phyloP scores from a whole-genome alignment of 1,140 invertebrate species.

The Hyphantria cunea region DNA sequence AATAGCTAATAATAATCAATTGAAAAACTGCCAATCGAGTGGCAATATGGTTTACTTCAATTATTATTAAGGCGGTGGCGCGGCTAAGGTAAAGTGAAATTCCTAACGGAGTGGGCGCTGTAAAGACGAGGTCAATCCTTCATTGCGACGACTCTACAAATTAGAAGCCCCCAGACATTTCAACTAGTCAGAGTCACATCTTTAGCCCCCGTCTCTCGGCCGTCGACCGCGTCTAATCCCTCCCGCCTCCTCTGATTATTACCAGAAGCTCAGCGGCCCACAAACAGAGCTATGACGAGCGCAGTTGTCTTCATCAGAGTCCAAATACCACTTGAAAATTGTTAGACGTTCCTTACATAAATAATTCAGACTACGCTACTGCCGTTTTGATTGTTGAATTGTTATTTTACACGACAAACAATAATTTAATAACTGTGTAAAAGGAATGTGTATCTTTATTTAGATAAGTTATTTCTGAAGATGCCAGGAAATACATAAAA shows the following conservation, averaged over 20 bases:
- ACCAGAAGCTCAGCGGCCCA: conserved; percentile 45
- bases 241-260: conserved; percentile 46
- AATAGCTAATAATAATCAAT: neutral
- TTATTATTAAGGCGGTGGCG: conserved; percentile 3
- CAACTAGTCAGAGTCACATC: conserved; percentile 42
- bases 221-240: conserved; percentile 23
- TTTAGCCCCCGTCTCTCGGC: conserved; percentile 29
- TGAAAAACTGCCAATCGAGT: neutral
- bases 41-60: conserved; percentile 8
- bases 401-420: neutral
- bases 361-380: conserved; percentile 43
- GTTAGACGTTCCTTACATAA: conserved; percentile 50
- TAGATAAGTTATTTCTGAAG: no score
- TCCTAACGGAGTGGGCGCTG: conserved; percentile 40
- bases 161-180: conserved; percentile 62
- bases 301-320: conserved; percentile 58
- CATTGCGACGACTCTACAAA: conserved; percentile 46
- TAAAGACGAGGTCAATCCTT: conserved; percentile 49
- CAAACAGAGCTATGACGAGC: conserved; percentile 65
- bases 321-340: conserved; percentile 52
- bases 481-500: no score
- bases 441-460: neutral
- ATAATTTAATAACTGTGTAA: neutral
- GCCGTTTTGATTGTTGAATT: conserved; percentile 4
- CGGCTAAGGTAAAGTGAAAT: conserved; percentile 33